Evolutionary conservation across 1,140 invertebrate genomes (phyloP), one percentile per base, ranked within the genome.

Genomic region (Panulirus ornatus): DNA sequence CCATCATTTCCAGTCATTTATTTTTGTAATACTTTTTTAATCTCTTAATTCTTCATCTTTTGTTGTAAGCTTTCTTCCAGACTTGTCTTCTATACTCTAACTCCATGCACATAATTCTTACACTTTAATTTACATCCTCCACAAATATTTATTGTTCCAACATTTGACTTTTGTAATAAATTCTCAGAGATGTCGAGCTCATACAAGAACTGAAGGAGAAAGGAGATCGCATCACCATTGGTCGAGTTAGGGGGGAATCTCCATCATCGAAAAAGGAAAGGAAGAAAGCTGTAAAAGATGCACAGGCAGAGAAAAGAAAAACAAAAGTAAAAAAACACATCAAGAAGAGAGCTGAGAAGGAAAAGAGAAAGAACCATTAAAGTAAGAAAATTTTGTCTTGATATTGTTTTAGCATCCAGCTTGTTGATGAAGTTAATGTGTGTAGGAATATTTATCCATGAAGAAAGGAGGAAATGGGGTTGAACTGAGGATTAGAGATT

Each of bases 261-360:
- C 95, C 96, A 0, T 96, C 97, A 88, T 96, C 96, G 91, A 98
- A 97, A 94, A 98, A 97, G 94, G 96, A 96, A 58, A 95, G 97
- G 40, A 98, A 98, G 93, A 97, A 98, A 92, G 96, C 96, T 11
- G 94, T 98, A 0, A 98, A 98, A 94, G 97, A 98, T 83, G 96
- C 96, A 78, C 96, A 98, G 93, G 96, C 97, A 27, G 98, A 99
- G 92, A 99, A 98, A 93, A 95, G 98, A 73, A 97, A 99, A 95
- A 95, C 94, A 0, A 99, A 99, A 95, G 95, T 98, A 1, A 99
- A 99, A 92, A 99, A 99, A 94, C 97, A 99, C 94, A 94, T 99
- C 0, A 99, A 99, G 93, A 99, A 99, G 93, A 95, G 96, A 92
- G 96, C 97, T 94, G 96, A 97, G 93, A 98, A 96, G 81, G 85